phyloP scores from a whole-genome alignment of 2,888 invertebrate genomes.

The Rhagonycha lutea region DNA sequence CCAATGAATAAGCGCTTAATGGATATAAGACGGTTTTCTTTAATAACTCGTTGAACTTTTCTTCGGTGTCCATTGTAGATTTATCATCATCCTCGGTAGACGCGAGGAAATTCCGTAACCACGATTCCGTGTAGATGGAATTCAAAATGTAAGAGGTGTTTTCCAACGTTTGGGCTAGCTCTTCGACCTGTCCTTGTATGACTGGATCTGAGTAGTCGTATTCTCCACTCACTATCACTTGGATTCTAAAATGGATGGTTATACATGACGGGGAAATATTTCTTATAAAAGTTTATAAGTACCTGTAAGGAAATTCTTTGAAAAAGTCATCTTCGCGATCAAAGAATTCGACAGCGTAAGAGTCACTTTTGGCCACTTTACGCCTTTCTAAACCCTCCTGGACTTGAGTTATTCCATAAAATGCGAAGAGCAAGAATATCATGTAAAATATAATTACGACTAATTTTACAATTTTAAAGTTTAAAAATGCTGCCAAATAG shows the following conservation, averaged over 20 bases:
- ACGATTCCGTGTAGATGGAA: slow-evolving; percentile 84
- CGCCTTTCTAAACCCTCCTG: slow-evolving; percentile 89
- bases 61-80: slow-evolving; percentile 73
- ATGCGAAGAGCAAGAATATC: slow-evolving; percentile 81
- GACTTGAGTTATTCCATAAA: slow-evolving; percentile 85
- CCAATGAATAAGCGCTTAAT: slow-evolving; percentile 78
- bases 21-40: slow-evolving; percentile 72
- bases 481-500: slow-evolving; percentile 76
- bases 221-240: slow-evolving; percentile 81
- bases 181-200: slow-evolving; percentile 78
- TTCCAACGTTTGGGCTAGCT: slow-evolving; percentile 76
- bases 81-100: slow-evolving; percentile 79
- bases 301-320: slow-evolving; percentile 86
- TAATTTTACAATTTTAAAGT: slow-evolving; percentile 72
- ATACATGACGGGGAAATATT: background rate
- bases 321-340: slow-evolving; percentile 90
- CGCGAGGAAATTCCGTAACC: slow-evolving; percentile 81
- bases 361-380: slow-evolving; percentile 86
- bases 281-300: background rate
- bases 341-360: slow-evolving; percentile 90
- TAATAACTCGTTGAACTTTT: slow-evolving; percentile 72
- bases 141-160: slow-evolving; percentile 79
- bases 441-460: slow-evolving; percentile 76
- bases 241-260: slow-evolving; percentile 46
- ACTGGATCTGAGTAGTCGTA: slow-evolving; percentile 81